These are phyloP conservation scores for Augochlora pura DNA, from an alignment of 1,140 invertebrate species.

Conservation along the genomic window DNA sequence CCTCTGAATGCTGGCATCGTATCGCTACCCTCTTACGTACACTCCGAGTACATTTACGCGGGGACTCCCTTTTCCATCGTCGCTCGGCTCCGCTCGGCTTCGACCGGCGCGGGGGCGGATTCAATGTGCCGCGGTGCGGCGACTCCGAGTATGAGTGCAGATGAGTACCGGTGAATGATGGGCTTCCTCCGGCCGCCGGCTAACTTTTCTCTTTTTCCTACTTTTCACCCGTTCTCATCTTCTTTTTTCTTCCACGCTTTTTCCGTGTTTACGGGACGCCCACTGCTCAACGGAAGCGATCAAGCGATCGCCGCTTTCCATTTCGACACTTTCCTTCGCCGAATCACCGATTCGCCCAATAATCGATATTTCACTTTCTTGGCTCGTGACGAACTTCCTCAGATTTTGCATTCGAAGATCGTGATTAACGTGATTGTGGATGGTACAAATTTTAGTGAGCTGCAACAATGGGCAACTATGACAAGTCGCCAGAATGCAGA, in stretches of 20 bases:
- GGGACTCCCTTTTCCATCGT: background rate
- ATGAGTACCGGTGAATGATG: constrained; percentile 31
- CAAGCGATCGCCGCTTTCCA: background rate
- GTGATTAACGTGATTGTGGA: no score
- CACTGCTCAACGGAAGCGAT: background rate
- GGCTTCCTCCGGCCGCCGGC: background rate
- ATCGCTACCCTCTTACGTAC: background rate
- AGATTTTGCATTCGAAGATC: no score
- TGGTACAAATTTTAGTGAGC: no score
- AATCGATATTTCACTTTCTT: no score
- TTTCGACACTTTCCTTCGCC: no score
- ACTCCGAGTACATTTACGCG: constrained; percentile 6
- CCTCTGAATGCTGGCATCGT: background rate
- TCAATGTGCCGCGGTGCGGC: background rate
- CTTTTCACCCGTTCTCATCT: background rate
- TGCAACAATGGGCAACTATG: no score
- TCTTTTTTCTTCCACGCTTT: background rate
- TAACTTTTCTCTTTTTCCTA: background rate
- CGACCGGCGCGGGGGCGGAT: background rate
- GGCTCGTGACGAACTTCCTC: no score
- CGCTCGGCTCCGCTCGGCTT: no score
- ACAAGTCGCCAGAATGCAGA: no score
- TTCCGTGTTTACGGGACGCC: no score
- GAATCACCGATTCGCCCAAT: no score
- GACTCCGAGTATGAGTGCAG: constrained; percentile 22